These are phyloP conservation scores for Sepioteuthis lessoniana DNA, from an alignment of 2,888 invertebrate genomes.

Conservation along the genomic window DNA sequence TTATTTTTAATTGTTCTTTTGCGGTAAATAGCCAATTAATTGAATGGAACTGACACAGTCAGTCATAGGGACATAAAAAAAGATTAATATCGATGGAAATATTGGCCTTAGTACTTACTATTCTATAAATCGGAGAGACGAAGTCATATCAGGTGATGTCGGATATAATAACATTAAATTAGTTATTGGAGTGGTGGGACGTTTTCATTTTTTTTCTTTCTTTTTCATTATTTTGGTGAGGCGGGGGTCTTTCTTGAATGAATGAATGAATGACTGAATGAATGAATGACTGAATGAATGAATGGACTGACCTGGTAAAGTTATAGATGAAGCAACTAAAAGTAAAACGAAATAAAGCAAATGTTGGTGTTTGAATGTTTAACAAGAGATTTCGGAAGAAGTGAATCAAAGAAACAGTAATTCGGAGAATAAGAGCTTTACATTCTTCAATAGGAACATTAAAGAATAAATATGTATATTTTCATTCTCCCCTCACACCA, in stretches of 20 bases:
- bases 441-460: too few species aligned
- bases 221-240: too few species aligned
- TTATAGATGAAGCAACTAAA: background rate
- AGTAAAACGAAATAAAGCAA: background rate
- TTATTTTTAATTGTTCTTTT: constrained; percentile 20
- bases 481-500: too few species aligned
- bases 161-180: background rate
- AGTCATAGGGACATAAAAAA: background rate
- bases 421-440: background rate
- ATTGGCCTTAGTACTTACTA: background rate
- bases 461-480: too few species aligned
- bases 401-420: background rate
- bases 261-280: background rate
- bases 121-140: background rate
- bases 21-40: background rate
- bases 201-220: background rate
- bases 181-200: background rate
- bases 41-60: constrained; percentile 20
- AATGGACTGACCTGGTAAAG: too few species aligned
- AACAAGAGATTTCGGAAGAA: background rate
- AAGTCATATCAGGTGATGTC: background rate
- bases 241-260: background rate
- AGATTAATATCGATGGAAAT: constrained; percentile 13
- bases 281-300: background rate
- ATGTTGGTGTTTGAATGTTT: background rate